phyloP scores from a whole-genome alignment of 2,797 vertebrate species.

The Clarias laeviceps region DNA sequence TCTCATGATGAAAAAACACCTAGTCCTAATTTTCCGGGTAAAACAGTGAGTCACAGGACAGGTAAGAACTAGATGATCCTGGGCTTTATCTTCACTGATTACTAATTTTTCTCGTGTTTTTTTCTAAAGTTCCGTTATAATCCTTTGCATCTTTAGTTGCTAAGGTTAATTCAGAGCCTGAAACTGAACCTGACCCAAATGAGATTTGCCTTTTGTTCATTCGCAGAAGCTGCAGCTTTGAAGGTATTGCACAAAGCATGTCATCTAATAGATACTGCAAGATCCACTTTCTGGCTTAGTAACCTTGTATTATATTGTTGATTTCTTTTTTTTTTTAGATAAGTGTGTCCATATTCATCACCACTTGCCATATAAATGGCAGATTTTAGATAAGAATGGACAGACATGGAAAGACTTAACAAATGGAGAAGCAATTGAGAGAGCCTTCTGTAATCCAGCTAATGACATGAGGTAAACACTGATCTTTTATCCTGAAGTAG shows the following conservation, averaged over 20 bases:
- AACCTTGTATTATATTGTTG: background rate
- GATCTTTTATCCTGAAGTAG: background rate
- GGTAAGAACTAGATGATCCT: slow-evolving; percentile 9
- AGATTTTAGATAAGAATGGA: slow-evolving; percentile 65
- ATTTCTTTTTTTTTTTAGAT: slow-evolving; percentile 64
- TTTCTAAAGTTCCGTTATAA: background rate
- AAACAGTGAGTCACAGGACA: slow-evolving; percentile 3
- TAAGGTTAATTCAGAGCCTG: slow-evolving; percentile 24
- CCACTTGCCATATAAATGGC: slow-evolving; percentile 89
- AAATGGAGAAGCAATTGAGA: slow-evolving; percentile 82
- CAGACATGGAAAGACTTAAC: slow-evolving; percentile 77
- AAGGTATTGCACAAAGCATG: slow-evolving; percentile 64
- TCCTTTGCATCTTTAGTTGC: slow-evolving; percentile 17
- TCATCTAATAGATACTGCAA: background rate
- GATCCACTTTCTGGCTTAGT: background rate
- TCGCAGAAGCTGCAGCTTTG: slow-evolving; percentile 77
- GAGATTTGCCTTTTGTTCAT: slow-evolving; percentile 85
- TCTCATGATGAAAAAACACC: slow-evolving; percentile 21
- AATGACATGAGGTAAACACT: slow-evolving; percentile 49
- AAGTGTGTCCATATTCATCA: slow-evolving; percentile 82
- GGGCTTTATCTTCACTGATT: background rate
- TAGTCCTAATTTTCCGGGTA: background rate
- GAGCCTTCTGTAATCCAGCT: slow-evolving; percentile 81
- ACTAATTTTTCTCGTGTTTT: background rate
- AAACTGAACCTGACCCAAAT: slow-evolving; percentile 64